phyloP scores from a whole-genome alignment of 1,140 invertebrate species.

The Bombus breviceps region DNA sequence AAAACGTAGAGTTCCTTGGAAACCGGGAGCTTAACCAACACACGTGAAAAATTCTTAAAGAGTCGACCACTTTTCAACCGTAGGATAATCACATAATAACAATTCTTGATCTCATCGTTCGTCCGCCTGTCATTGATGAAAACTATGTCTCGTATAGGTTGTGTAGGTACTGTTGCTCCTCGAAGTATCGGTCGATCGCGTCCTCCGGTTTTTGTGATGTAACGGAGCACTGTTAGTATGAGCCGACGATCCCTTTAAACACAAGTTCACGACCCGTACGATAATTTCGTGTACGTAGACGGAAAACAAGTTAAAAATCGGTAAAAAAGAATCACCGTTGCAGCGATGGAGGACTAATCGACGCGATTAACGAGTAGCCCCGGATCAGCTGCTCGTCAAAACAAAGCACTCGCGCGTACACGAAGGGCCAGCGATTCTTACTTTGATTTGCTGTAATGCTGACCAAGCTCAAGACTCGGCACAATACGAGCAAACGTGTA shows the following conservation, averaged over 20 bases:
- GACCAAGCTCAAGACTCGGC: neutral
- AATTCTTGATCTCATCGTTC: conserved; percentile 10
- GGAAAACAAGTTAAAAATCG: neutral
- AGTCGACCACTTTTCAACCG: neutral
- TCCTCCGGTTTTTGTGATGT: conserved; percentile 29
- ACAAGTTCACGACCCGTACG: neutral
- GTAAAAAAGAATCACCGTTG: conserved; percentile 2
- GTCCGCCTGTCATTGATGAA: conserved; percentile 7
- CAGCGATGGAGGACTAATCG: conserved; percentile 41
- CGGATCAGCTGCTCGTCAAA: conserved; percentile 80
- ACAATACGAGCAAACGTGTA: neutral
- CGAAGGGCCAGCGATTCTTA: conserved; percentile 29
- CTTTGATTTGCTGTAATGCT: conserved; percentile 2
- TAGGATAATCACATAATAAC: conserved; percentile 1
- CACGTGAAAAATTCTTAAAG: neutral
- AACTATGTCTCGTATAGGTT: neutral
- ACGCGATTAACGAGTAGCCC: conserved; percentile 48
- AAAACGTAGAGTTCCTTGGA: conserved; percentile 8
- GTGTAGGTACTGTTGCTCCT: conserved; percentile 20
- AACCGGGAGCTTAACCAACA: conserved; percentile 10
- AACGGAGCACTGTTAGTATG: conserved; percentile 22
- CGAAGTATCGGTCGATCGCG: conserved; percentile 30
- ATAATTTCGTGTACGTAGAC: conserved; percentile 4
- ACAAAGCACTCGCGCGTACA: conserved; percentile 74
- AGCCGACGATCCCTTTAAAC: conserved; percentile 22